Conservation (phyloP, 2,113 vertebrate genomes). For the Polyodon spathula region DNA sequence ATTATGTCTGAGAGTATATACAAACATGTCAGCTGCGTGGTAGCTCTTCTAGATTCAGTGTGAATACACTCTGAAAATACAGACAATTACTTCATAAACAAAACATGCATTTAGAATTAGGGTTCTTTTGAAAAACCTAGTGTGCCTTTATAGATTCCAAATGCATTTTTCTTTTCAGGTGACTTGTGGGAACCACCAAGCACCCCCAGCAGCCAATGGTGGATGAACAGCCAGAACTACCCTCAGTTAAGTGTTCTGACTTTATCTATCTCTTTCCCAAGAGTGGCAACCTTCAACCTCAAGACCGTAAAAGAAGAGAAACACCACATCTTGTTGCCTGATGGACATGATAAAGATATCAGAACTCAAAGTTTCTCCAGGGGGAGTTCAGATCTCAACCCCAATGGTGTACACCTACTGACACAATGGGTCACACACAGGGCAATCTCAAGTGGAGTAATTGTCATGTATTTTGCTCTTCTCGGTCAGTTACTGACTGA, state of each 20-base stretch:
- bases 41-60: no score
- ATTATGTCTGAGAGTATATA: no score
- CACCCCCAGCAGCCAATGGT: background rate
- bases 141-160: no score
- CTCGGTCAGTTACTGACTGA: no score
- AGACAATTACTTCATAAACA: no score
- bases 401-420: background rate
- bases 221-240: background rate
- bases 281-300: background rate
- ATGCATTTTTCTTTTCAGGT: background rate
- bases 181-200: background rate
- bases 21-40: no score
- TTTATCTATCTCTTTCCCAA: background rate
- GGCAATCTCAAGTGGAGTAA: no score
- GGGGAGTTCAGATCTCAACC: background rate
- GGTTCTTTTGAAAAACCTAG: no score
- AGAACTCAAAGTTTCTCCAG: background rate
- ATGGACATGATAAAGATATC: conserved; percentile 5
- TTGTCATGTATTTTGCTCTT: no score
- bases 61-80: no score
- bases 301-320: background rate
- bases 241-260: background rate
- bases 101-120: no score
- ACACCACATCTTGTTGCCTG: background rate
- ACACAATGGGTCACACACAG: background rate